Conservation (phyloP, 2,113 vertebrate genomes). For the Oreochromis aureus region DNA sequence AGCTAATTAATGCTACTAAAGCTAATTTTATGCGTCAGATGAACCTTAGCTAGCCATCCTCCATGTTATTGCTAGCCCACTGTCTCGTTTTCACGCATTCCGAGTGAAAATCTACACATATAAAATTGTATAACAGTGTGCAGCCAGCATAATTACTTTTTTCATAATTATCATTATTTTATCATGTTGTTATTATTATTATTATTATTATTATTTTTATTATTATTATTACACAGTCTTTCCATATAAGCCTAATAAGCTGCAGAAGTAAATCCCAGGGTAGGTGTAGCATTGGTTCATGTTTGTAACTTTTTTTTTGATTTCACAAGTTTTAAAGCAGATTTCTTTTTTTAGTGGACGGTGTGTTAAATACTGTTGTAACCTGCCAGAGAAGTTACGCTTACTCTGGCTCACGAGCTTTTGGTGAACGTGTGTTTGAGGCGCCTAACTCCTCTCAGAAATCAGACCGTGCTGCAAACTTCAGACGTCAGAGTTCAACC, state of each 20-base stretch:
- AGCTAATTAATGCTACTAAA: not conserved
- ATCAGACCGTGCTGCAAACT: not conserved
- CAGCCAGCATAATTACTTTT: not conserved
- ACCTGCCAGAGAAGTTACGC: not conserved
- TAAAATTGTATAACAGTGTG: not conserved
- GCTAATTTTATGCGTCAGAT: not conserved
- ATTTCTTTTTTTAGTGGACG: not conserved
- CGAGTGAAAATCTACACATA: not conserved
- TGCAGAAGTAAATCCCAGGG: not conserved
- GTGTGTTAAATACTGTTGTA: not conserved
- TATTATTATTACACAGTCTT: not conserved
- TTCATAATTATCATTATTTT: not conserved
- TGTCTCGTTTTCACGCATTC: not conserved
- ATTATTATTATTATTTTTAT: not conserved
- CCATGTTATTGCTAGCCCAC: not conserved
- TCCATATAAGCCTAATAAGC: not conserved
- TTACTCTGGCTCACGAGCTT: not conserved
- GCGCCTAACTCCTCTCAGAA: not conserved
- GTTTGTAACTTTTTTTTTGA: not conserved
- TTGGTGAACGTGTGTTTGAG: constrained; percentile 4
- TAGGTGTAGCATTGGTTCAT: not conserved
- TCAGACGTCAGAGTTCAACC: constrained; percentile 2
- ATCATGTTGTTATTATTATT: not conserved
- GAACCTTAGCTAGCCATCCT: not conserved
- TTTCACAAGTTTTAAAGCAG: not conserved